Evolutionary conservation across 2,797 vertebrate species (phyloP).

Genomic region (Danio aesculapii): DNA sequence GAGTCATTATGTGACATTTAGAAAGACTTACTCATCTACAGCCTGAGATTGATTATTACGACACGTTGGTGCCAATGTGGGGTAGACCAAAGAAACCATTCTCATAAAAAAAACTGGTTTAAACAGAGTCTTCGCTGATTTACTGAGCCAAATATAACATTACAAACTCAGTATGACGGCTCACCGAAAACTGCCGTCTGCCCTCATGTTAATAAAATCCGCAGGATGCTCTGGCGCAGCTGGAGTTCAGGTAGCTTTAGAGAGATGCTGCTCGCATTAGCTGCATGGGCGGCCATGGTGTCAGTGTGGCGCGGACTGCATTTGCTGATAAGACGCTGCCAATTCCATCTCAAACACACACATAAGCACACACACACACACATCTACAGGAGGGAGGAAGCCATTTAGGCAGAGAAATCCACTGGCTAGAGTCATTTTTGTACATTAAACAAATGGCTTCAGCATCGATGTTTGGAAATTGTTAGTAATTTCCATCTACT

Average conservation of each 20-base stretch:
- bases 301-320: constrained; percentile 63
- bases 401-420: neutral
- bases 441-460: constrained; percentile 3
- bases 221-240: constrained; percentile 20
- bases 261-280: constrained; percentile 43
- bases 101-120: neutral
- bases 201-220: constrained; percentile 36
- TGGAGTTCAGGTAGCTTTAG: constrained; percentile 15
- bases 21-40: constrained; percentile 62
- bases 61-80: neutral
- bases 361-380: constrained; percentile 43
- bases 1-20: constrained; percentile 67
- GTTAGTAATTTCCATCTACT: constrained; percentile 24
- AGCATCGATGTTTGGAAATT: neutral
- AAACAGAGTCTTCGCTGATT: constrained; percentile 3
- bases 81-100: constrained; percentile 10
- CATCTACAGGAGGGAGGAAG: constrained; percentile 5
- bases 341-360: constrained; percentile 58
- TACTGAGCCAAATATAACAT: constrained; percentile 27
- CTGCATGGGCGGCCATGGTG: constrained; percentile 59
- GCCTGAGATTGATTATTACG: constrained; percentile 34
- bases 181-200: constrained; percentile 2
- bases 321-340: constrained; percentile 71
- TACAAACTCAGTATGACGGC: constrained; percentile 22
- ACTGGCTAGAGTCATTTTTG: neutral